Evolutionary conservation across 2,797 vertebrate genomes (phyloP).

Genomic region (Emys orbicularis): DNA sequence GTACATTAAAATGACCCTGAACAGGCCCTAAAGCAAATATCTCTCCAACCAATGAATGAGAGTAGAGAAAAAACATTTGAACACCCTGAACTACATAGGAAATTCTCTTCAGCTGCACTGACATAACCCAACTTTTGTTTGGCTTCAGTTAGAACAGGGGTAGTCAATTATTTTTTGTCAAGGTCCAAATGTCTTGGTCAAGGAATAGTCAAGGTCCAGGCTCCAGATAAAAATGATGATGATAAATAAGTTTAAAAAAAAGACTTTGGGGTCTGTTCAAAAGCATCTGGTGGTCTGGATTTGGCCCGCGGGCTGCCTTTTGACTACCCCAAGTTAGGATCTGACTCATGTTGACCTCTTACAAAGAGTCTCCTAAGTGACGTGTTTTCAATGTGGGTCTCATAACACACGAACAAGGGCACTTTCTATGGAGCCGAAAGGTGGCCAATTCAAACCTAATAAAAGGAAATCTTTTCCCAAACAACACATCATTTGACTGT

Average conservation of each 20-base stretch:
- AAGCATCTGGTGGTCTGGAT: too few species aligned
- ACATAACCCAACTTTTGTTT: not conserved
- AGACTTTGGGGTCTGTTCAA: too few species aligned
- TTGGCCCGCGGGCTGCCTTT: too few species aligned
- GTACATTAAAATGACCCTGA: not conserved
- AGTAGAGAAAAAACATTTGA: not conserved
- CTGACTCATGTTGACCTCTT: not conserved
- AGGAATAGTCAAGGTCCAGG: too few species aligned
- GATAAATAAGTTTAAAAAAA: too few species aligned
- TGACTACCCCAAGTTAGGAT: not conserved
- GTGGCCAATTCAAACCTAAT: not conserved
- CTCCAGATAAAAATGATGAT: too few species aligned
- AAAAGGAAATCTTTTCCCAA: not conserved
- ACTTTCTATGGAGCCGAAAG: not conserved
- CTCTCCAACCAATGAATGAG: not conserved
- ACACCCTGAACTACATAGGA: not conserved
- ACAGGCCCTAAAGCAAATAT: slow-evolving; percentile 18
- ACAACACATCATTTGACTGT: not conserved
- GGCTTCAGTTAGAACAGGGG: not conserved
- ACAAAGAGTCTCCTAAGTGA: not conserved
- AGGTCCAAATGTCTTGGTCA: too few species aligned
- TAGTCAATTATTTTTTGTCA: too few species aligned
- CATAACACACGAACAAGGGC: not conserved
- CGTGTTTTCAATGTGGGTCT: not conserved
- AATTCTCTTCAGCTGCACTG: not conserved